Conservation (phyloP, 2,113 vertebrate genomes). For the Nerophis lumbriciformis region DNA sequence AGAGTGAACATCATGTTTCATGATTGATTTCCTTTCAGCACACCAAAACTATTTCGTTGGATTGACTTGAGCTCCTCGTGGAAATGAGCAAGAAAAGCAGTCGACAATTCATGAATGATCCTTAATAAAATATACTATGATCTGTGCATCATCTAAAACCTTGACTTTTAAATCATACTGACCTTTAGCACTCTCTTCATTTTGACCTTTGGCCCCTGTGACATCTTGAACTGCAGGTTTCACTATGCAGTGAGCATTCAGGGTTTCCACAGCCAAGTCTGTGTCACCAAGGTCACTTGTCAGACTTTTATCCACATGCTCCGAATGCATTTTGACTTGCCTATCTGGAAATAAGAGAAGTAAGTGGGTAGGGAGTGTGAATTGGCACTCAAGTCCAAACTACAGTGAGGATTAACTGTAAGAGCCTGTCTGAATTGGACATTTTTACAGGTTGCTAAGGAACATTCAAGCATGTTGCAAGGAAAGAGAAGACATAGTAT, state of each 20-base stretch:
- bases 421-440: not conserved
- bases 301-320: conserved; percentile 13
- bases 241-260: conserved; percentile 12
- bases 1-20: too few species aligned
- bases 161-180: conserved; percentile 6
- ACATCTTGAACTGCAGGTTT: conserved; percentile 3
- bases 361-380: not conserved
- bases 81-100: too few species aligned
- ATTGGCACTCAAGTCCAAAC: not conserved
- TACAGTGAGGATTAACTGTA: too few species aligned
- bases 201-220: conserved; percentile 1
- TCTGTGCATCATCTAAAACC: not conserved
- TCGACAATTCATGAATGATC: too few species aligned
- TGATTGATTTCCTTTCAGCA: too few species aligned
- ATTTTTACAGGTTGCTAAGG: not conserved
- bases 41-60: too few species aligned
- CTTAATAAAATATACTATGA: not conserved
- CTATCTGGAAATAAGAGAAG: conserved; percentile 31
- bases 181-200: conserved; percentile 37
- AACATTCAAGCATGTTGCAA: not conserved
- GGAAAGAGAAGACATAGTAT: not conserved
- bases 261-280: conserved; percentile 37
- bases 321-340: conserved; percentile 4
- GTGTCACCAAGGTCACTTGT: conserved; percentile 6
- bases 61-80: too few species aligned